phyloP scores from a whole-genome alignment of 2,888 invertebrate species.

The Chaitophorus viminalis region DNA sequence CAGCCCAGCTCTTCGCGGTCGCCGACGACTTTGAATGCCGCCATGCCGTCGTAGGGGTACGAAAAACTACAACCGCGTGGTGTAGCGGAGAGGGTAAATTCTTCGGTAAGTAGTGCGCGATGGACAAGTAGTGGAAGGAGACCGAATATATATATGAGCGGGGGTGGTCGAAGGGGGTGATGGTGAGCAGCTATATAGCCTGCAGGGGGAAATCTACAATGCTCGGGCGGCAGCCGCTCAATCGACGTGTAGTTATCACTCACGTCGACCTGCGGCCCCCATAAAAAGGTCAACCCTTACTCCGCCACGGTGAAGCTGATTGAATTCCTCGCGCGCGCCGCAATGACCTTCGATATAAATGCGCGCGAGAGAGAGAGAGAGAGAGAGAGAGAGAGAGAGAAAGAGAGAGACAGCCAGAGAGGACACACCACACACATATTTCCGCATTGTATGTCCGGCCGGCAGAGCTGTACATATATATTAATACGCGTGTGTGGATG shows the following conservation, averaged over 20 bases:
- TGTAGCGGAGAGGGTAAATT: not conserved
- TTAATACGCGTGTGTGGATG: not conserved
- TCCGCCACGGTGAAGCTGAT: conserved; percentile 14
- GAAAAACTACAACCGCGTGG: not conserved
- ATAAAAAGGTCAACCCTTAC: conserved; percentile 33
- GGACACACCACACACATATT: conserved; percentile 32
- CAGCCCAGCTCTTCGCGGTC: not conserved
- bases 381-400: not conserved
- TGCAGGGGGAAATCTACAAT: not conserved
- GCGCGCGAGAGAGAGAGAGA: not conserved
- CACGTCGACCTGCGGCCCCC: conserved; percentile 36
- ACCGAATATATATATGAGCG: too few relatives aligned
- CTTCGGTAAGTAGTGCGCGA: not conserved
- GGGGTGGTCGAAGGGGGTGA: too few relatives aligned
- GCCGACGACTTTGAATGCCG: too few relatives aligned
- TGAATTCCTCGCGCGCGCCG: conserved; percentile 46
- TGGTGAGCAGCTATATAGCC: too few relatives aligned
- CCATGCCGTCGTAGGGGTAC: not conserved
- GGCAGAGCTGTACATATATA: not conserved
- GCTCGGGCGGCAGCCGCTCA: not conserved
- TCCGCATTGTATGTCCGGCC: conserved; percentile 24
- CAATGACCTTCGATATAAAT: conserved; percentile 24
- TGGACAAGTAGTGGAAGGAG: not conserved
- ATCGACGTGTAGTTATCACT: conserved; percentile 51
- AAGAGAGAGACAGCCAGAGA: not conserved